Base-by-base conservation (phyloP, 1,140 invertebrate species). In the Macrotrachela quadricornifera region DNA sequence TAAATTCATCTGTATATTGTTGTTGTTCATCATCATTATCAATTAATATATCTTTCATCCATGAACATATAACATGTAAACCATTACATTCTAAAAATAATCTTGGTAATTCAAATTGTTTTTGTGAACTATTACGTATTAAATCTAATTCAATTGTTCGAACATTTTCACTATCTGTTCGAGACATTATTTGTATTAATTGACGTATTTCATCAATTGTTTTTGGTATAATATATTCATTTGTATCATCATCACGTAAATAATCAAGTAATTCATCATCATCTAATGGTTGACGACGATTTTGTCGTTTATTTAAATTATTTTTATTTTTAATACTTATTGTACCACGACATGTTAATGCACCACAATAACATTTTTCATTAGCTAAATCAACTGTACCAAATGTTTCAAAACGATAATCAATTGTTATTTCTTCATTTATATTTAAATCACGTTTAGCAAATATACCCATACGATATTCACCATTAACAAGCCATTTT, bases 401-500 rank as follows among this genome's bases (percentile, higher is more conserved):
- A 4, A 8, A 30, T 62, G 86, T 73, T 71, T 95, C 85, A 73
- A 95, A 92, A 66, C 92, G 83, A 69, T 97, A 97, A 70, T 97
- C 88, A 73, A 97, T 96, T 0, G 87, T 96, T 17, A 94, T 80
- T 73, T 94, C 87, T 69, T 92, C 85, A 1, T 83, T 84, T 12
- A 77, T 74, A 43, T 74, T 62, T 58, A 97, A 81, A 16, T 77
- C 75, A 59, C 80, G 76, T 56, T 79, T 81, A 57, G 83, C 82
- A 68, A 96, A 97, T 72, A 97, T 96, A 0, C 92, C 92, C 61
- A 97, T 87, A 57, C 90, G 74, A 11, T 94, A 68, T 67, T 91
- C 83, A 3, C 90, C 90, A 71, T 90, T 91, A 0, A 96, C 87
- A 0, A 87, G 95, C 91, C 91, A 97, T 77, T 96, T 96, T 71